Percentiles rank a stretch among this genome's conserved stretches.
These are phyloP conservation scores for Nomada fucata DNA, from an alignment of 2,888 invertebrate genomes.

Conservation along the genomic window DNA sequence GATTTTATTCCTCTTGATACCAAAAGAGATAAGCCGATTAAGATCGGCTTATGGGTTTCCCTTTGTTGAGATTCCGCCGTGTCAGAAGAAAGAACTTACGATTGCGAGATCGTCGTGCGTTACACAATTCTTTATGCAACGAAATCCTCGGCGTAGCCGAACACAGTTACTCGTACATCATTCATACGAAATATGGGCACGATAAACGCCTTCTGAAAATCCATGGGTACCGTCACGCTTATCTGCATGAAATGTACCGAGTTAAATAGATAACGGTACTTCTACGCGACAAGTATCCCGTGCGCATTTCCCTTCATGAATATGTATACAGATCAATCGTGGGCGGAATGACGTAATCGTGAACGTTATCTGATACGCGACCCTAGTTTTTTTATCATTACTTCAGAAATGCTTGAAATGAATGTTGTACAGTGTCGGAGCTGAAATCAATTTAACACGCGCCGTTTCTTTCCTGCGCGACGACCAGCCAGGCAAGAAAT, in stretches of 20 bases:
- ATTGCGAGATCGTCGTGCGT: background rate
- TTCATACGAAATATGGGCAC: background rate
- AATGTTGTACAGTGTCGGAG: background rate
- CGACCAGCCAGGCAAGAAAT: conserved; percentile 28
- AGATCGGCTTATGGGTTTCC: too few species aligned
- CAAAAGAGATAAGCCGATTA: too few species aligned
- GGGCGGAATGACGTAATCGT: conserved; percentile 22
- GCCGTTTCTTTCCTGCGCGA: conserved; percentile 11
- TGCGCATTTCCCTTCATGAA: conserved; percentile 6
- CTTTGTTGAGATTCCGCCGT: too few species aligned
- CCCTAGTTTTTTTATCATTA: conserved; percentile 7
- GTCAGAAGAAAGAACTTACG: background rate
- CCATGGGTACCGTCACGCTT: conserved; percentile 1
- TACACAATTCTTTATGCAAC: conserved; percentile 11
- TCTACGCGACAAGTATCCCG: conserved; percentile 3
- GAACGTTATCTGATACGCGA: conserved; percentile 23
- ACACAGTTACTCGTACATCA: background rate
- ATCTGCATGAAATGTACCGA: conserved; percentile 7
- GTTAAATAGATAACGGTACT: conserved; percentile 26
- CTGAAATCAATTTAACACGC: background rate
- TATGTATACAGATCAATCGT: conserved; percentile 18
- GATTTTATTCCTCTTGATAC: too few species aligned
- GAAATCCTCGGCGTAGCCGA: background rate
- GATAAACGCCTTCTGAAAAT: background rate
- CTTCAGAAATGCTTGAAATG: conserved; percentile 11